Evolutionary conservation across 37 sponge, comb jelly and placozoan species (phyloP).

Genomic region (Cladorhizidae sp.): DNA sequence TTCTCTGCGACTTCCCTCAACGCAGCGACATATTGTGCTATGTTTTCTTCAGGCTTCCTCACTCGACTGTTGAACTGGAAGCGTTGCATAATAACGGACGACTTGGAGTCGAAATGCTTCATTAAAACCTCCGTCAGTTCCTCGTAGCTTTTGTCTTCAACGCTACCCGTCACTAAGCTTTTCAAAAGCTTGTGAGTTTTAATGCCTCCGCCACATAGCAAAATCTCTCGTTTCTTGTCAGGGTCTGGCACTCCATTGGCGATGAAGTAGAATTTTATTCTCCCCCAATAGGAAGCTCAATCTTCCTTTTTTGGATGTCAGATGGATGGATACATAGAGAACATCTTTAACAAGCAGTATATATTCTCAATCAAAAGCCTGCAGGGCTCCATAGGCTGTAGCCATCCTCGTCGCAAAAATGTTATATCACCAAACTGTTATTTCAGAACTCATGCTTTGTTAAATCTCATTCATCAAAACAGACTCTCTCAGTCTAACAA

Average conservation of each 20-base stretch:
- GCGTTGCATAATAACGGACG: constrained; percentile 19
- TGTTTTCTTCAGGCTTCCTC: constrained; percentile 9
- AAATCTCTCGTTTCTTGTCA: constrained; percentile 16
- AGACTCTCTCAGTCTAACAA: too few species aligned
- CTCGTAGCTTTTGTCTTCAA: constrained; percentile 8
- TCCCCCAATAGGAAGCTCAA: constrained; percentile 13
- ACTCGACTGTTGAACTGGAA: constrained; percentile 29
- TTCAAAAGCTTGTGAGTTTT: constrained; percentile 11
- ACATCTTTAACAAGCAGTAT: too few species aligned
- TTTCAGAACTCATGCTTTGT: too few species aligned
- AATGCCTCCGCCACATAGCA: constrained; percentile 13
- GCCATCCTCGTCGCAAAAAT: too few species aligned
- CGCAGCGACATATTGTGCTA: constrained; percentile 15
- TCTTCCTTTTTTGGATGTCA: constrained; percentile 12
- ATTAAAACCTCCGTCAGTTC: constrained; percentile 11
- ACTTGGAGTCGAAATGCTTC: constrained; percentile 18
- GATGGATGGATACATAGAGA: too few species aligned
- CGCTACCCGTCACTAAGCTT: constrained; percentile 1
- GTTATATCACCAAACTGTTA: too few species aligned
- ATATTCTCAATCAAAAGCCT: too few species aligned
- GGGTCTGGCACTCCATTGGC: constrained; percentile 30
- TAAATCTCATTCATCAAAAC: too few species aligned
- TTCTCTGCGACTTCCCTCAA: constrained; percentile 12
- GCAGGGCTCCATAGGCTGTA: too few species aligned
- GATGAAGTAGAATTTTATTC: constrained; percentile 28